phyloP scores from a whole-genome alignment of 2,888 invertebrate genomes.

The Drosophila mimetica region DNA sequence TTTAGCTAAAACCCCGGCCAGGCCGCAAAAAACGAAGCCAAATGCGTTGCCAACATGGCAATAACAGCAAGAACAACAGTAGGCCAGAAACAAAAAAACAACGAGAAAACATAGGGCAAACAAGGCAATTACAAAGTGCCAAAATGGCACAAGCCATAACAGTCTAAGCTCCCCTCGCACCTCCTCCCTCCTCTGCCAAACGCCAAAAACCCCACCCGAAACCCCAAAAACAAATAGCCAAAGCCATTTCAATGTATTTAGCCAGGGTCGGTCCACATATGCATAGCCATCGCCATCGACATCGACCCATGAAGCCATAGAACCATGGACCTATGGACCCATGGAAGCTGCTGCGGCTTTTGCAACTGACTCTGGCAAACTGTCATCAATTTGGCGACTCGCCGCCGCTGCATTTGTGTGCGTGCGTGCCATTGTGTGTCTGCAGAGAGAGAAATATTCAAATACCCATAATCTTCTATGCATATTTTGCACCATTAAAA shows the following conservation, averaged over 20 bases:
- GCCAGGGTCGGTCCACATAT: conserved; percentile 69
- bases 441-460: conserved; percentile 20
- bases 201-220: conserved; percentile 36
- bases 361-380: conserved; percentile 73
- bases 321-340: conserved; percentile 36
- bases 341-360: conserved; percentile 67
- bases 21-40: conserved; percentile 47
- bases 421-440: conserved; percentile 45
- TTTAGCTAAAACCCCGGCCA: conserved; percentile 55
- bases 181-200: background rate
- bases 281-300: conserved; percentile 52
- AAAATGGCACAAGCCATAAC: conserved; percentile 79
- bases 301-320: conserved; percentile 35
- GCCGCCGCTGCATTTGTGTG: conserved; percentile 28
- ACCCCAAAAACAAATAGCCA: conserved; percentile 75
- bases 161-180: conserved; percentile 34
- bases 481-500: background rate
- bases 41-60: conserved; percentile 67
- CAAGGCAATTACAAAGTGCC: conserved; percentile 78
- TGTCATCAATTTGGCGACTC: conserved; percentile 78
- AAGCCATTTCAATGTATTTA: conserved; percentile 78
- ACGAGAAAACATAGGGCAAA: conserved; percentile 62
- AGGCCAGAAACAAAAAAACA: conserved; percentile 43
- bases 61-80: conserved; percentile 53
- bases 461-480: too few relatives aligned